Conservation (phyloP, 2,888 invertebrate genomes). For the Copidosoma aretas region DNA sequence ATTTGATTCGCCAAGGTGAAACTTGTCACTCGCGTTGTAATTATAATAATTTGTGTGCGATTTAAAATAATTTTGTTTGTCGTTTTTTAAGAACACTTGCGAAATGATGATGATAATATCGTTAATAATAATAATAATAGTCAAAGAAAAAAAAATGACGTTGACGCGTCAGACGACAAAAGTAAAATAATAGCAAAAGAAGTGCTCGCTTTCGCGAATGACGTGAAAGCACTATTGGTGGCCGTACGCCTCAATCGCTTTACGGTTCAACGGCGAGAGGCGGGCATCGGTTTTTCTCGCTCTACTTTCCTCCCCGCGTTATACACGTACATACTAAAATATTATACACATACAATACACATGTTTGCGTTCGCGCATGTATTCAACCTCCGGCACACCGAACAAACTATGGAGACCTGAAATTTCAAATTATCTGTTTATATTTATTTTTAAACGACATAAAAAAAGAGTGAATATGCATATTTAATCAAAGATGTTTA, state of each 20-base stretch:
- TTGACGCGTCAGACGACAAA: constrained; percentile 37
- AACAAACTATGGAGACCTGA: constrained; percentile 12
- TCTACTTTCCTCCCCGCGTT: constrained; percentile 36
- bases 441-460: constrained; percentile 24
- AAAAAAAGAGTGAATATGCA: constrained; percentile 18
- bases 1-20: constrained; percentile 33
- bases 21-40: constrained; percentile 33
- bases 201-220: constrained; percentile 18
- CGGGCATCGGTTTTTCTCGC: constrained; percentile 40
- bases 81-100: constrained; percentile 27
- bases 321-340: constrained; percentile 4
- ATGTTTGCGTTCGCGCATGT: too few species aligned
- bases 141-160: constrained; percentile 29
- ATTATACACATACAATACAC: too few species aligned
- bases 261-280: constrained; percentile 37
- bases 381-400: constrained; percentile 23
- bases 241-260: constrained; percentile 34
- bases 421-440: constrained; percentile 26
- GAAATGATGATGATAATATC: constrained; percentile 36
- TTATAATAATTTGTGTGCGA: constrained; percentile 23
- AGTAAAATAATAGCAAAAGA: constrained; percentile 15
- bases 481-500: constrained; percentile 20
- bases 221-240: constrained; percentile 32
- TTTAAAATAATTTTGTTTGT: constrained; percentile 29
- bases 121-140: constrained; percentile 40